A percentile compares a stretch with the other conserved stretches of the same genome.
phyloP scores from a whole-genome alignment of 2,113 vertebrate species.

The Xyrauchen texanus region DNA sequence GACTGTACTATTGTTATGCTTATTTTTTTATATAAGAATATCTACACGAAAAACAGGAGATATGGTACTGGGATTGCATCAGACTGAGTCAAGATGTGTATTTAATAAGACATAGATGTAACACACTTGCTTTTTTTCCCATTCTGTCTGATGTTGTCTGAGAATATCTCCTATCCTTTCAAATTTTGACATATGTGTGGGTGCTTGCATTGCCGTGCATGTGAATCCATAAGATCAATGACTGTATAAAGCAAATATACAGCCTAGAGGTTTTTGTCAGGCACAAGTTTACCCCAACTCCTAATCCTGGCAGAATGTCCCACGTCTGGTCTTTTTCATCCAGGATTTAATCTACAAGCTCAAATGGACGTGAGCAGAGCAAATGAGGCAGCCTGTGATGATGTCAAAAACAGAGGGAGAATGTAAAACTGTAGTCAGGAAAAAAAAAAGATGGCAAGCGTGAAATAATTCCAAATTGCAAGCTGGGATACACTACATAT shows the following conservation, averaged over 20 bases:
- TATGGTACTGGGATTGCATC: neutral
- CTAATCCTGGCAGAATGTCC: conserved; percentile 3
- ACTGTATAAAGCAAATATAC: neutral
- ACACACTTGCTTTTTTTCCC: neutral
- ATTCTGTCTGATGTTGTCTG: neutral
- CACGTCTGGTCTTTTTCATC: conserved; percentile 9
- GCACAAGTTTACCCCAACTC: neutral
- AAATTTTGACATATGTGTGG: conserved; percentile 2
- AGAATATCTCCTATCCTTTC: neutral
- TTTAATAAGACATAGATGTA: neutral
- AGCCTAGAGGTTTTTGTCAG: neutral
- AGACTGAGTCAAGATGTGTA: neutral
- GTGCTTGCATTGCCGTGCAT: neutral
- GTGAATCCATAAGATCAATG: neutral
- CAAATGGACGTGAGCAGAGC: conserved; percentile 1
- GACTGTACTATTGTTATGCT: too few relatives aligned
- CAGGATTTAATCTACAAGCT: neutral
- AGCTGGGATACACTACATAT: conserved; percentile 20
- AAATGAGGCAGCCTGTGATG: neutral
- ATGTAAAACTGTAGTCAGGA: neutral
- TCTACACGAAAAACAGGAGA: too few relatives aligned
- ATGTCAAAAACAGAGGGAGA: neutral
- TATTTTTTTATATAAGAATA: too few relatives aligned
- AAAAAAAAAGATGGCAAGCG: neutral
- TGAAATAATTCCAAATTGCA: conserved; percentile 10